Evolutionary conservation across 2,113 vertebrate genomes (phyloP).

Genomic region (Myanophis thanlyinensis): DNA sequence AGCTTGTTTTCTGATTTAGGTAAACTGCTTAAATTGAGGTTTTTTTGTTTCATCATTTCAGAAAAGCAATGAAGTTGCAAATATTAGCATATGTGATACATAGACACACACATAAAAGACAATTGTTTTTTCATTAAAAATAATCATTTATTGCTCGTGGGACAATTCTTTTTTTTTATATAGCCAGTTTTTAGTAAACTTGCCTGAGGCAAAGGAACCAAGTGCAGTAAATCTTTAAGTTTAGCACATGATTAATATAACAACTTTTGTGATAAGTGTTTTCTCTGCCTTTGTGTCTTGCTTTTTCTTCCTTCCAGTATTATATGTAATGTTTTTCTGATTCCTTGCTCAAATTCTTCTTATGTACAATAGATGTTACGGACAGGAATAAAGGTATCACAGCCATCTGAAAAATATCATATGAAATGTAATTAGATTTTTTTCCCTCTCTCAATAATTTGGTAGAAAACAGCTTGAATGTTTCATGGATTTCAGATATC

Average conservation of each 20-base stretch:
- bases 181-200: conserved; percentile 31
- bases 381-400: conserved; percentile 9
- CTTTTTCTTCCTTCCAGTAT: background rate
- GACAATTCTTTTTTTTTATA: conserved; percentile 39
- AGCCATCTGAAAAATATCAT: background rate
- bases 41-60: background rate
- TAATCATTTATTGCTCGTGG: conserved; percentile 40
- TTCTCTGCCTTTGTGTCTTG: conserved; percentile 19
- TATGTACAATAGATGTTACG: conserved; percentile 1
- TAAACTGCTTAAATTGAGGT: background rate
- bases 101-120: background rate
- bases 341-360: conserved; percentile 4
- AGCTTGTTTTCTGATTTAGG: background rate
- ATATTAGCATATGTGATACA: background rate
- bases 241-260: background rate
- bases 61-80: background rate
- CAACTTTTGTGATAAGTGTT: conserved; percentile 26
- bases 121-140: conserved; percentile 31
- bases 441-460: background rate
- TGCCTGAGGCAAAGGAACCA: conserved; percentile 29
- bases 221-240: conserved; percentile 16
- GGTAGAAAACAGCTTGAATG: background rate
- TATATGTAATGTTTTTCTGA: background rate
- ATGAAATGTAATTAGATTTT: background rate
- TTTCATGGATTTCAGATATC: background rate